A percentile compares a stretch with the other conserved stretches of the same genome.
phyloP scores from a whole-genome alignment of 2,888 invertebrate species.

The Parelbella ahira region DNA sequence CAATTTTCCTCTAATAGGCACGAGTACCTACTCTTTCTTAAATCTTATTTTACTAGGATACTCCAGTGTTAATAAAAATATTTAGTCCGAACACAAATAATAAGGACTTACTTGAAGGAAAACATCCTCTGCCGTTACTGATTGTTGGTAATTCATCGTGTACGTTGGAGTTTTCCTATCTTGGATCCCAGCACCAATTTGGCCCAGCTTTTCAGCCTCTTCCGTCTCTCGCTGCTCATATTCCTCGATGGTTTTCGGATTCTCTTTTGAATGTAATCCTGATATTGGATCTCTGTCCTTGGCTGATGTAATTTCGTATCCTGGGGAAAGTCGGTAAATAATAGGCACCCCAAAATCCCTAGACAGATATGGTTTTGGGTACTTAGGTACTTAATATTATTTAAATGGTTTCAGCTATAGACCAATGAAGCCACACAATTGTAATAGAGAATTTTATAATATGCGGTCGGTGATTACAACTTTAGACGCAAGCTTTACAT shows the following conservation, averaged over 20 bases:
- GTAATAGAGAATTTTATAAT: too few species aligned
- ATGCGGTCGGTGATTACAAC: too few species aligned
- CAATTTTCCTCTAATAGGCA: too few species aligned
- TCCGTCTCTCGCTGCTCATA: constrained; percentile 75
- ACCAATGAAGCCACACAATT: too few species aligned
- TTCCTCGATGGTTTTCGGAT: constrained; percentile 64
- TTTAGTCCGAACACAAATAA: too few species aligned
- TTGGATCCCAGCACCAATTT: constrained; percentile 70
- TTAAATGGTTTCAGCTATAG: too few species aligned
- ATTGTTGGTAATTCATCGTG: constrained; percentile 91
- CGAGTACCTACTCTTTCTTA: too few species aligned
- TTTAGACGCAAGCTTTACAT: too few species aligned
- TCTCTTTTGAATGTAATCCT: constrained; percentile 32
- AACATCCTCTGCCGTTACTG: constrained; percentile 91
- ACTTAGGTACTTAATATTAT: background rate
- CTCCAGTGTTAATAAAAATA: too few species aligned
- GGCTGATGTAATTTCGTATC: constrained; percentile 58
- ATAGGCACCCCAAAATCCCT: too few species aligned
- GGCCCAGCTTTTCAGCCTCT: constrained; percentile 67
- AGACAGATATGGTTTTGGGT: too few species aligned
- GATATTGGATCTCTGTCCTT: constrained; percentile 41
- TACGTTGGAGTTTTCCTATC: constrained; percentile 86
- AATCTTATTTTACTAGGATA: too few species aligned
- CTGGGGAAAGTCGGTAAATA: constrained; percentile 36
- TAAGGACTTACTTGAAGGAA: constrained; percentile 88